Evolutionary conservation across 2,888 invertebrate species (phyloP).

Genomic region (Trichopria drosophilae): DNA sequence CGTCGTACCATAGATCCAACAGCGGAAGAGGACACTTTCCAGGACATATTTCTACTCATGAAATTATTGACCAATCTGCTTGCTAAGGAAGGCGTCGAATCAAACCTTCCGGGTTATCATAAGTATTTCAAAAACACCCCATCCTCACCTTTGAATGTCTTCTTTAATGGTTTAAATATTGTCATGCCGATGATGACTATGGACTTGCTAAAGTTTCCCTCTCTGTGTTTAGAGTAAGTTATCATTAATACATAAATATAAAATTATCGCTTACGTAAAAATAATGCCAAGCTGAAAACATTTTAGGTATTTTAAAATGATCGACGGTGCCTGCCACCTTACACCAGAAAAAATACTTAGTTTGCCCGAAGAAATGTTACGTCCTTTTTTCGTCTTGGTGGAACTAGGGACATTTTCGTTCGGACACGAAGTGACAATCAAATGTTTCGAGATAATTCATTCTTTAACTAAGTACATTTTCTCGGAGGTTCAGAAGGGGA

Average conservation of each 20-base stretch:
- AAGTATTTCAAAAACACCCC: not conserved
- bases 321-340: constrained; percentile 68
- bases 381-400: constrained; percentile 63
- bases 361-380: constrained; percentile 61
- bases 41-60: constrained; percentile 79
- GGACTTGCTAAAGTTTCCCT: constrained; percentile 72
- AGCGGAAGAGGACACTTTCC: constrained; percentile 73
- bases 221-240: constrained; percentile 66
- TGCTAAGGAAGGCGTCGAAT: constrained; percentile 63
- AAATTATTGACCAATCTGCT: constrained; percentile 70
- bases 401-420: constrained; percentile 66
- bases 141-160: constrained; percentile 63
- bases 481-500: constrained; percentile 45
- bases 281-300: too few relatives aligned
- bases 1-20: constrained; percentile 66
- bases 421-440: constrained; percentile 62
- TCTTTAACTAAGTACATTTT: constrained; percentile 61
- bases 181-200: constrained; percentile 74
- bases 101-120: constrained; percentile 42
- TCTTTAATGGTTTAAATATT: constrained; percentile 70
- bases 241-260: not conserved
- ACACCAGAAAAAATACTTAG: constrained; percentile 66
- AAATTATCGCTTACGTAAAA: too few relatives aligned
- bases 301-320: constrained; percentile 62
- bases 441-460: constrained; percentile 66